A percentile compares a stretch with the other conserved stretches of the same genome.
These are phyloP conservation scores for Nowickia ferox DNA, from an alignment of 2,888 invertebrate species.

Conservation along the genomic window DNA sequence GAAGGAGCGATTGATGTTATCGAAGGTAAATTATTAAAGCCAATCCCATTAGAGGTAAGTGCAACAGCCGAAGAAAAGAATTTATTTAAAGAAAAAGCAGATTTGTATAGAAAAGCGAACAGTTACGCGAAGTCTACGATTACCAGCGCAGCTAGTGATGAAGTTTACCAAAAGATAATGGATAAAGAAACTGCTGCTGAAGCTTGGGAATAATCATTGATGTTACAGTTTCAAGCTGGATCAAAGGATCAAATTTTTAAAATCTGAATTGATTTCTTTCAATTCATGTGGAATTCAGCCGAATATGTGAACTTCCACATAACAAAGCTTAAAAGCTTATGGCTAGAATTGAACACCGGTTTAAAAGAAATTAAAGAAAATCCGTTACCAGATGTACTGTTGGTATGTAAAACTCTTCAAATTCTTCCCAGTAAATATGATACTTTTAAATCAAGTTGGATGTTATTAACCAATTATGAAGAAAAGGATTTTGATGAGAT, in stretches of 20 bases:
- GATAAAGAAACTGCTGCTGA: constrained; percentile 77
- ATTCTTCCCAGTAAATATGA: too few species aligned
- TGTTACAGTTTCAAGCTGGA: constrained; percentile 75
- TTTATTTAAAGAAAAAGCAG: constrained; percentile 62
- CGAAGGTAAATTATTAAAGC: constrained; percentile 23
- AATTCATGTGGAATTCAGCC: constrained; percentile 75
- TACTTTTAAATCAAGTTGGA: too few species aligned
- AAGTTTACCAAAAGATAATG: too few species aligned
- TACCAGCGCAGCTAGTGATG: too few species aligned
- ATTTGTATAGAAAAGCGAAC: constrained; percentile 77
- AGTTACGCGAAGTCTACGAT: constrained; percentile 79
- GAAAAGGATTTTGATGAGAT: constrained; percentile 68
- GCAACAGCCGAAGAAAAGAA: constrained; percentile 69
- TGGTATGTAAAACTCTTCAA: constrained; percentile 75
- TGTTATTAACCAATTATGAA: too few species aligned
- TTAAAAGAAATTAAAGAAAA: constrained; percentile 73
- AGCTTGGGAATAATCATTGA: constrained; percentile 75
- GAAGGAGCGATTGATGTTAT: constrained; percentile 64
- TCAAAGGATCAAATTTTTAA: constrained; percentile 77
- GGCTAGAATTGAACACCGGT: constrained; percentile 76
- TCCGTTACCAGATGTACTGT: constrained; percentile 73
- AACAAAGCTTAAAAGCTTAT: constrained; percentile 74
- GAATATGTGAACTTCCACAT: constrained; percentile 76
- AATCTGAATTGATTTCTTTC: constrained; percentile 77
- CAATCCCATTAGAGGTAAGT: constrained; percentile 28